Conservation (phyloP, 2,888 invertebrate genomes). For the Drosophila algonquin region DNA sequence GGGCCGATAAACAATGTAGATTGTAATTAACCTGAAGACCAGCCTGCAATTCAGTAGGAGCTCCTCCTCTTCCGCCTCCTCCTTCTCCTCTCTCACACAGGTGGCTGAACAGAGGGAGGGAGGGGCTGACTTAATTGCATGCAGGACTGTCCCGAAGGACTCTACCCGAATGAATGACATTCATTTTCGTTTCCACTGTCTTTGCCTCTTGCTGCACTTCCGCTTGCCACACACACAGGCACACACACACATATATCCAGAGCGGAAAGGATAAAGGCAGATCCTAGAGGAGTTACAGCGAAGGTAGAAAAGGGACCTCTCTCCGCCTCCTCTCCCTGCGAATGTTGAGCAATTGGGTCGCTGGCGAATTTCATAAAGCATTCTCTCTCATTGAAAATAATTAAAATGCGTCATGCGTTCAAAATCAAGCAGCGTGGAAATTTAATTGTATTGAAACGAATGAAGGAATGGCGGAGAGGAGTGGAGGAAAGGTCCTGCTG, state of each 20-base stretch:
- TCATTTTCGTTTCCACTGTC: constrained; percentile 61
- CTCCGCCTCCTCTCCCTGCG: constrained; percentile 8
- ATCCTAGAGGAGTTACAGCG: not conserved
- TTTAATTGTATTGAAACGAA: constrained; percentile 71
- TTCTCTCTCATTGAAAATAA: constrained; percentile 72
- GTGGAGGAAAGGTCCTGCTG: constrained; percentile 1
- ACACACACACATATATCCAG: constrained; percentile 23
- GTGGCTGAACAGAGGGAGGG: constrained; percentile 19
- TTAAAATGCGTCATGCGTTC: constrained; percentile 76
- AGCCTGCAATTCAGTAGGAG: constrained; percentile 9
- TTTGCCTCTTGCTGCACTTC: constrained; percentile 65
- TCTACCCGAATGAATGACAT: constrained; percentile 65
- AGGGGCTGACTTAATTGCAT: constrained; percentile 64
- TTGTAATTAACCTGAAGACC: constrained; percentile 75
- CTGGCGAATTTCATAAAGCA: constrained; percentile 71
- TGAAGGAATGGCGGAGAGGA: not conserved
- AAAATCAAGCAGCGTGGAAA: constrained; percentile 78
- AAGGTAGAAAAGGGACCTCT: not conserved
- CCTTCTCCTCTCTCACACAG: constrained; percentile 11
- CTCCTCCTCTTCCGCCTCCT: not conserved
- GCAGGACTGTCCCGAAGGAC: constrained; percentile 43
- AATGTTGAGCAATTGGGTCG: constrained; percentile 51
- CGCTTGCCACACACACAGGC: constrained; percentile 53
- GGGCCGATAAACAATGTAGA: constrained; percentile 75
- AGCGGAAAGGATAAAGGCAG: constrained; percentile 62